Base-by-base conservation (phyloP, 2,113 vertebrate species). In the Paralichthys olivaceus region DNA sequence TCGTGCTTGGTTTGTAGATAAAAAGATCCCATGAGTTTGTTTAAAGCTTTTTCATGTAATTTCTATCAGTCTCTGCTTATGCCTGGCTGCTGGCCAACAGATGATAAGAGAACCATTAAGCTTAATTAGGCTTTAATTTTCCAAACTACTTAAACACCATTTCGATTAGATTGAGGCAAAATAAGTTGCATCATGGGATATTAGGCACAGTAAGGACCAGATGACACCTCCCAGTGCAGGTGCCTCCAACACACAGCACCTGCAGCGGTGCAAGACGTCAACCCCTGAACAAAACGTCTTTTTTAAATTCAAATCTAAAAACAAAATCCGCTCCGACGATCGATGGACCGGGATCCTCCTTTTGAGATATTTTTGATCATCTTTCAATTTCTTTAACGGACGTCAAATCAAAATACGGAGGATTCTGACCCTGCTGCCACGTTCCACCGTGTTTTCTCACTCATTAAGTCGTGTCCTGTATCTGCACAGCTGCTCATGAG, bases 101-200 rank as follows among this genome's bases (percentile, higher is more conserved):
- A 37, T 12, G 26, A 76, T 68, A 28, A 45, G 69, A 53, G 32
- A 6, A 65, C 74, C 81, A 83, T 80, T 79, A 86, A 22, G 64
- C 22, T 29, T 82, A 74, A 84, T 79, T 58, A 76, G 29, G 26
- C 53, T 74, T 72, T 71, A 58, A 75, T 73, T 83, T 77, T 75
- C 25, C 69, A 64, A 56, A 68, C 60, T 59, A 72, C 72, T 72
- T 71, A 25, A 76, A 43, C 47, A 66, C 34, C 15, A 72, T 67
- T 25, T 70, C 32, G 62, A n/a, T 72, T 74, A 75, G 47, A 19
- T 7, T 69, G n/a, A 62, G 20, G 20, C 9, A 28, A 72, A 77
- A 49, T 57, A 54, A 55, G 43, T 43, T 77, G 28, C 49, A 75
- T 67, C 54, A 22, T 64, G 14, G 61, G 58, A 57, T 40, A 58